Conservation (phyloP, 2,797 vertebrate genomes). For the Thalassophryne amazonica region DNA sequence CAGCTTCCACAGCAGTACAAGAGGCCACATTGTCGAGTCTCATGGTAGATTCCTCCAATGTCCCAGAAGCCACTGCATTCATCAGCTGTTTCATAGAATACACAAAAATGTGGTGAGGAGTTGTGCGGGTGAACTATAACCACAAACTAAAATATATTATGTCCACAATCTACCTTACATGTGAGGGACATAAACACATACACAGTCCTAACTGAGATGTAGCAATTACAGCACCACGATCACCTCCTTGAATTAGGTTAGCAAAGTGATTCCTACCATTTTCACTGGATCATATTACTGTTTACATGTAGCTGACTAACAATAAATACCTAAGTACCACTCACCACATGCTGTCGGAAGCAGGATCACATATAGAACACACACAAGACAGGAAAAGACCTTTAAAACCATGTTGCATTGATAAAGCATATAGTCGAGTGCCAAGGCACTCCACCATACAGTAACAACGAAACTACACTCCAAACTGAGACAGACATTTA, state of each 20-base stretch:
- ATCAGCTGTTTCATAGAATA: slow-evolving; percentile 22
- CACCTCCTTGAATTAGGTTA: no score
- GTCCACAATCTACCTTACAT: no score
- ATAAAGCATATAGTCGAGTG: no score
- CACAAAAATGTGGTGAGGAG: neutral
- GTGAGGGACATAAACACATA: no score
- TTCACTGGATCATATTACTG: no score
- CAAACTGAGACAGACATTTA: neutral
- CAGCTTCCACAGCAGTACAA: slow-evolving; percentile 41
- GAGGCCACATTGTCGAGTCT: neutral
- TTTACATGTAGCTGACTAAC: neutral
- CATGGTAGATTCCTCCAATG: fast-evolving
- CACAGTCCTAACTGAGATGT: no score
- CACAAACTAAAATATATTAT: no score
- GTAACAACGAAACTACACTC: neutral
- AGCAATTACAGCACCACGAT: no score
- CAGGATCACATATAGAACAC: slow-evolving; percentile 16
- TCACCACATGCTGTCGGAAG: slow-evolving; percentile 31
- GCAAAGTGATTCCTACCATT: no score
- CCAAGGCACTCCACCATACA: no score
- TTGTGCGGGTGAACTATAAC: neutral
- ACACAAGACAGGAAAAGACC: slow-evolving; percentile 4
- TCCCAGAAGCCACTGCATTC: slow-evolving; percentile 1
- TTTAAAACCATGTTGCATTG: neutral
- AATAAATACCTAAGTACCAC: slow-evolving; percentile 7